Conservation (phyloP, 1,140 invertebrate genomes). For the Drosophila carrolli region DNA sequence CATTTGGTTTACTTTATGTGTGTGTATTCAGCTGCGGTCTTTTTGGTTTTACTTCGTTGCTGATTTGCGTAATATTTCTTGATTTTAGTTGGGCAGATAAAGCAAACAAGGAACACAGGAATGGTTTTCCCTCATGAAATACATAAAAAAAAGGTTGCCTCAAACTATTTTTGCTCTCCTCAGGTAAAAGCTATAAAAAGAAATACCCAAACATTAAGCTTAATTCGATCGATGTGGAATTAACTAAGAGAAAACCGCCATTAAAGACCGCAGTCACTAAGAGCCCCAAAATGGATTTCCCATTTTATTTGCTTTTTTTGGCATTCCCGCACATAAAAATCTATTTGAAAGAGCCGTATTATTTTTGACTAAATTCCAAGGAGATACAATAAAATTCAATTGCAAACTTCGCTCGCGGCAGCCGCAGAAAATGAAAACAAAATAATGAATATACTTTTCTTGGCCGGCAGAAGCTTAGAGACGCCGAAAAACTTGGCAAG, state of each 20-base stretch:
- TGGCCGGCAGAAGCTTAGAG: constrained; percentile 48
- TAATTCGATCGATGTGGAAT: constrained; percentile 12
- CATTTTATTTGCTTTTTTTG: constrained; percentile 17
- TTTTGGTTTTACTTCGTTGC: constrained; percentile 27
- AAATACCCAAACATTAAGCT: constrained; percentile 3
- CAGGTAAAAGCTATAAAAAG: constrained; percentile 34
- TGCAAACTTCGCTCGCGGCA: constrained; percentile 59
- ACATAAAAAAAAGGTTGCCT: neutral
- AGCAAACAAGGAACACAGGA: neutral
- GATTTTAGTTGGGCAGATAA: constrained; percentile 32
- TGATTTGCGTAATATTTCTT: constrained; percentile 58
- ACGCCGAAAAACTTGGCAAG: constrained; percentile 72
- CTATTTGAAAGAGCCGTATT: constrained; percentile 53
- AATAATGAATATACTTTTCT: constrained; percentile 77
- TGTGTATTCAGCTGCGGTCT: constrained; percentile 22
- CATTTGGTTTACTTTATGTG: constrained; percentile 35
- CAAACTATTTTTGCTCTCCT: constrained; percentile 5
- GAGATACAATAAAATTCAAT: constrained; percentile 79
- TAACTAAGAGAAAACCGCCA: neutral
- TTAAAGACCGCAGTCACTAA: constrained; percentile 36
- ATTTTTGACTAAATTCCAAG: constrained; percentile 75
- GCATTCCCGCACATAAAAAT: constrained; percentile 46
- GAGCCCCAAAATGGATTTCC: constrained; percentile 37
- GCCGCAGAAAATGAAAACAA: constrained; percentile 73
- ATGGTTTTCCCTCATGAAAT: neutral